Percentiles rank a stretch among this genome's conserved stretches.
Conservation (phyloP, 2,113 vertebrate genomes). For the Eolophus roseicapilla region DNA sequence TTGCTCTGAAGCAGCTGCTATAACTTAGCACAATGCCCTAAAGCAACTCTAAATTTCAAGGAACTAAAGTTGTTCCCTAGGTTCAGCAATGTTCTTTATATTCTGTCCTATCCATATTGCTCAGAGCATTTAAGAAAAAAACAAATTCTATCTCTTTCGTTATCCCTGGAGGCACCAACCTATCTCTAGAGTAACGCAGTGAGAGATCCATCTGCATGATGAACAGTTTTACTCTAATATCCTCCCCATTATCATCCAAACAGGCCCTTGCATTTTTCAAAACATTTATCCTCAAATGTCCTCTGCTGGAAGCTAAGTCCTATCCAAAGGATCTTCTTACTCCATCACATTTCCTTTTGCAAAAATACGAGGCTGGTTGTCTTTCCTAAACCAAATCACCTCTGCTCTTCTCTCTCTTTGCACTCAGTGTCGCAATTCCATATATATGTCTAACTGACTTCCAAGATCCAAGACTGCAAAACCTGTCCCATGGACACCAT, state of each 20-base stretch:
- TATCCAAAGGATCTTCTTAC: background rate
- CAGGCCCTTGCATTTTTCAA: fast-evolving
- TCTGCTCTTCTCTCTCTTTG: background rate
- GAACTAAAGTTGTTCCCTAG: background rate
- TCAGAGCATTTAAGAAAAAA: background rate
- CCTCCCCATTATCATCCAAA: background rate
- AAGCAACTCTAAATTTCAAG: background rate
- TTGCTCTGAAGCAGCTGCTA: background rate
- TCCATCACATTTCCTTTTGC: background rate
- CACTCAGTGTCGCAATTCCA: background rate
- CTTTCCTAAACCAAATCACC: background rate
- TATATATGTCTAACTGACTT: fast-evolving
- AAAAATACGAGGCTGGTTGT: background rate
- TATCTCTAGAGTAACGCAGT: fast-evolving
- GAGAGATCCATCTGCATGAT: background rate
- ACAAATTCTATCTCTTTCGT: background rate
- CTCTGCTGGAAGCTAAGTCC: background rate
- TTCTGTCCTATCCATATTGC: background rate
- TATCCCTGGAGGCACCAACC: background rate
- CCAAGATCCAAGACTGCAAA: background rate
- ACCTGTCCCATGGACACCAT: background rate
- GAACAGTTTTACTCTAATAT: fast-evolving
- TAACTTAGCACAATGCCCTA: background rate
- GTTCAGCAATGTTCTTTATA: background rate
- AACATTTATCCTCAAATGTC: background rate